Conservation (phyloP, 2,797 vertebrate species). For the Myripristis murdjan region DNA sequence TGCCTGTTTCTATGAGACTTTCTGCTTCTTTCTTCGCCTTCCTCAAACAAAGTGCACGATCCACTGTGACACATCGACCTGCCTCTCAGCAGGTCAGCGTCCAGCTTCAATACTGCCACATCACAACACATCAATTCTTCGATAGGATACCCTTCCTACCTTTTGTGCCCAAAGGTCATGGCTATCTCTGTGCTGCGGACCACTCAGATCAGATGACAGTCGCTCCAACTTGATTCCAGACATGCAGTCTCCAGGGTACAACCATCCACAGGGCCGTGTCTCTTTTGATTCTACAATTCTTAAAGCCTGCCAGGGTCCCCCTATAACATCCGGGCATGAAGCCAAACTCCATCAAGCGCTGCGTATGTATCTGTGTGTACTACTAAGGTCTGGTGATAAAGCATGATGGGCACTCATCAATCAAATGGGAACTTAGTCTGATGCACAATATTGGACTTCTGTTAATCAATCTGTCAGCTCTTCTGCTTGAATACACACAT, state of each 20-base stretch:
- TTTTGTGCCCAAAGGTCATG: conserved; percentile 77
- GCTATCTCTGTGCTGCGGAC: conserved; percentile 51
- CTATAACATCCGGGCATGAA: conserved; percentile 2
- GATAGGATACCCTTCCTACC: conserved; percentile 49
- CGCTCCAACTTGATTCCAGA: conserved; percentile 5
- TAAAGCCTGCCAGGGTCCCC: background rate
- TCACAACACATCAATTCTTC: conserved; percentile 70
- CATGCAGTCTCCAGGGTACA: background rate
- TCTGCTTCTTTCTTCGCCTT: conserved; percentile 61
- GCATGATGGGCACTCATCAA: conserved; percentile 35
- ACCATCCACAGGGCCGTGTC: conserved; percentile 7
- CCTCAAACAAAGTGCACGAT: conserved; percentile 52
- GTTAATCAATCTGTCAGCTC: conserved; percentile 69
- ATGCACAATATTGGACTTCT: conserved; percentile 43
- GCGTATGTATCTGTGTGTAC: conserved; percentile 9
- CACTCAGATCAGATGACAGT: conserved; percentile 56
- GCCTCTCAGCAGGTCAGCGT: conserved; percentile 65
- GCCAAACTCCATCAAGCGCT: background rate
- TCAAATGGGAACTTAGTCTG: conserved; percentile 8
- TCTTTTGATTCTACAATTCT: conserved; percentile 15
- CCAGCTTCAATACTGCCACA: conserved; percentile 71
- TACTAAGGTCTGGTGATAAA: conserved; percentile 34
- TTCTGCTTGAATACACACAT: conserved; percentile 43
- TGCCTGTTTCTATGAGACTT: conserved; percentile 16
- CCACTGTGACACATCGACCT: conserved; percentile 76